Conservation (phyloP, 2,113 vertebrate species). For the Theristicus caerulescens region DNA sequence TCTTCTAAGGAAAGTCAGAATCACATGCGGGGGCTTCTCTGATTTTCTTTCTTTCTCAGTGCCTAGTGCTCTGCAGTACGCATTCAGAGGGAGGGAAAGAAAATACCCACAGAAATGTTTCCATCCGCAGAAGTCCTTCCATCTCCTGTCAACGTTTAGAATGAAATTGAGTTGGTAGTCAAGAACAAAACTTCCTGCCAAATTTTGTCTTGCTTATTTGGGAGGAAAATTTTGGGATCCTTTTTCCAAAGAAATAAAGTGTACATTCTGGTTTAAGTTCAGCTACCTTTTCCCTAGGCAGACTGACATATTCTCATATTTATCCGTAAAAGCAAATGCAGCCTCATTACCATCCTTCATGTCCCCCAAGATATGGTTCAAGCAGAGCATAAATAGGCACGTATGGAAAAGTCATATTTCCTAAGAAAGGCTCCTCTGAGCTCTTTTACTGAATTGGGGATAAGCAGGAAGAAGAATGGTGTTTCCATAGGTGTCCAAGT, state of each 20-base stretch:
- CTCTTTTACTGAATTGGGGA: neutral
- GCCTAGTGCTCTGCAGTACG: neutral
- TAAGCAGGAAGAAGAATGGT: neutral
- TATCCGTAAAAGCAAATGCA: neutral
- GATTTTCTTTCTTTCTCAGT: neutral
- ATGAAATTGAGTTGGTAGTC: neutral
- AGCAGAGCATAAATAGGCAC: neutral
- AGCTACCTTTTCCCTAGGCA: neutral
- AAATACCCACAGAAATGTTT: neutral
- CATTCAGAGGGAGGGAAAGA: neutral
- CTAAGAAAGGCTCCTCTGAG: neutral
- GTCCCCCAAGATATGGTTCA: neutral
- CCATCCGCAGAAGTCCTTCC: neutral
- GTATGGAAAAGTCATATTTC: neutral
- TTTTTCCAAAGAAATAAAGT: neutral
- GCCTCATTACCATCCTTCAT: fast-evolving
- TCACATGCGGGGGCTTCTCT: neutral
- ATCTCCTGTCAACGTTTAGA: neutral
- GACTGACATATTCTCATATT: neutral
- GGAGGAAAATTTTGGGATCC: neutral
- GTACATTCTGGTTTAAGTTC: neutral
- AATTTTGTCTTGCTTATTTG: neutral
- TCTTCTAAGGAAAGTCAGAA: neutral
- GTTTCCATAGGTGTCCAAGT: neutral
- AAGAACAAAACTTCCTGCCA: neutral